phyloP scores from a whole-genome alignment of 2,888 invertebrate genomes.

The Bursaphelenchus okinawaensis region DNA sequence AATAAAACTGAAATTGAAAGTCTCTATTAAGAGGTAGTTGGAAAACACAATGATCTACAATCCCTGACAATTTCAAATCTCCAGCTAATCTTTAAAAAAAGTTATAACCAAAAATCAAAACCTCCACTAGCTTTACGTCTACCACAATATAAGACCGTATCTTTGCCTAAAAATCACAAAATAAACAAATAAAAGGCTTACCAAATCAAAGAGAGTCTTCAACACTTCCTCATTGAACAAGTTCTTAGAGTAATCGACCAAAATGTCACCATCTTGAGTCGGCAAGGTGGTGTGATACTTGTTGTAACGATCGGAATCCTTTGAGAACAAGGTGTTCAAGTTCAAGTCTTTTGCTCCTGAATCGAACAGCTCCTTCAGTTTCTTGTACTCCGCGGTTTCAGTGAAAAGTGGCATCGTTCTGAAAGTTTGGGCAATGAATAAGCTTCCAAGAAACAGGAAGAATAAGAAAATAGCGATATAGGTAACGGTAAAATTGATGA shows the following conservation, averaged over 20 bases:
- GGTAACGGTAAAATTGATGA: too few relatives aligned
- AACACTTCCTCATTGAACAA: slow-evolving; percentile 75
- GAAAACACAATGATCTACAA: neutral
- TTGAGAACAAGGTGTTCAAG: slow-evolving; percentile 75
- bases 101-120: too few relatives aligned
- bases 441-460: too few relatives aligned
- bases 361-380: slow-evolving; percentile 72
- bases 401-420: slow-evolving; percentile 60
- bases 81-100: too few relatives aligned
- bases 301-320: slow-evolving; percentile 75
- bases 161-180: slow-evolving; percentile 1
- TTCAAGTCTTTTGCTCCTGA: slow-evolving; percentile 71
- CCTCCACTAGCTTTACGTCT: too few relatives aligned
- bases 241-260: slow-evolving; percentile 95
- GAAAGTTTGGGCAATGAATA: too few relatives aligned
- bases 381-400: slow-evolving; percentile 70
- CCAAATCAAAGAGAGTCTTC: slow-evolving; percentile 73
- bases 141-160: too few relatives aligned
- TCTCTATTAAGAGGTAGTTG: too few relatives aligned
- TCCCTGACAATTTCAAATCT: neutral
- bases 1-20: too few relatives aligned
- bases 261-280: slow-evolving; percentile 83
- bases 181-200: slow-evolving; percentile 60
- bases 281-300: slow-evolving; percentile 75
- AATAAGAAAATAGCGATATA: too few relatives aligned